These are phyloP conservation scores for Notothenia rossii DNA, from an alignment of 2,113 vertebrate species.

Conservation along the genomic window DNA sequence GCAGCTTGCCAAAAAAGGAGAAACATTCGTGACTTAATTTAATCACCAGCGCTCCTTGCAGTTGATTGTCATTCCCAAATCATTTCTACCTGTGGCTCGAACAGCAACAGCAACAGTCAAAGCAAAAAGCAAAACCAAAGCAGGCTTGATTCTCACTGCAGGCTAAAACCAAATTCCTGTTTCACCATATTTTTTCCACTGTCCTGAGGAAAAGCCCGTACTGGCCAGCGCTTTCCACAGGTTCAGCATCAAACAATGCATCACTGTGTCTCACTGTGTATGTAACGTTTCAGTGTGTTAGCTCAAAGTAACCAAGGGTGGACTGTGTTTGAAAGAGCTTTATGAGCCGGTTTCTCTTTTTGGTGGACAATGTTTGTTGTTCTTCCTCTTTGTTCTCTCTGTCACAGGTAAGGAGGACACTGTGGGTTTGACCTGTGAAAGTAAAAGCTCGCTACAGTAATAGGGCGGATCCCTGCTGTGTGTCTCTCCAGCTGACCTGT, in stretches of 20 bases:
- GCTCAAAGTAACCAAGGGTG: conserved; percentile 4
- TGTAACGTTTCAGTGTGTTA: conserved; percentile 9
- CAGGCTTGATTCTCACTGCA: background rate
- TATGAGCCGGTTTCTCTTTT: background rate
- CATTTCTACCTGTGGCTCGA: conserved; percentile 2
- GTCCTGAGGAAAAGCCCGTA: conserved; percentile 14
- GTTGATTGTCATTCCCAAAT: background rate
- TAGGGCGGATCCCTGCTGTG: background rate
- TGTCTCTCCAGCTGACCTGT: background rate
- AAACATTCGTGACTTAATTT: background rate
- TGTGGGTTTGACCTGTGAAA: conserved; percentile 44
- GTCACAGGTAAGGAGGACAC: conserved; percentile 8
- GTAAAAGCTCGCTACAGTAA: conserved; percentile 48
- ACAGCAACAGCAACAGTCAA: no score
- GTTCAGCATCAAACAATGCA: conserved; percentile 40
- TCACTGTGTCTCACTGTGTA: conserved; percentile 18
- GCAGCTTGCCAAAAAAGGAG: background rate
- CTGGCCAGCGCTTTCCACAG: conserved; percentile 34
- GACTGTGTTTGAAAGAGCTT: conserved; percentile 25
- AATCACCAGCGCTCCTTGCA: background rate
- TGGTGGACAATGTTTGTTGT: conserved; percentile 17
- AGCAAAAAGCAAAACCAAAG: conserved; percentile 1
- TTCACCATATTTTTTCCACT: conserved; percentile 1
- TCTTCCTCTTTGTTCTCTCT: conserved; percentile 22
- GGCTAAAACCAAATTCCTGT: conserved; percentile 15